Base-by-base conservation (phyloP, 2,888 invertebrate species). In the Meteorus colon region DNA sequence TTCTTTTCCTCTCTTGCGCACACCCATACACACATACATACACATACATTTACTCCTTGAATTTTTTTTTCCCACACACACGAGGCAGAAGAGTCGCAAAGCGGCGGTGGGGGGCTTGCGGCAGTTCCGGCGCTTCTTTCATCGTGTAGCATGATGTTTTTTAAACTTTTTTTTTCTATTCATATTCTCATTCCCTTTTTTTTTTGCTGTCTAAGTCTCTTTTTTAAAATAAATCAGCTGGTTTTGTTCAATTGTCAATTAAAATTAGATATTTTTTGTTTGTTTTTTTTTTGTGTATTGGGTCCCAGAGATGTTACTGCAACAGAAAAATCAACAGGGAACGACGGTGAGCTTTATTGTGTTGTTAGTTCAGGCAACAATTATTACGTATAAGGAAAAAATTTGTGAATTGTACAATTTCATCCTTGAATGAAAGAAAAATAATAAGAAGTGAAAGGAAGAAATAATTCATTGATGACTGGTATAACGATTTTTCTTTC, bases 221-320 rank as follows among this genome's bases (percentile, higher is more conserved):
- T 79, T 79, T 55, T 80, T 80, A 80, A 80, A 80, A 80, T 81
- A 80, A 55, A 81, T 80, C 81, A 79, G 80, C 79, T 80, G 81
- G 55, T 80, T 79, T 79, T 79, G 74, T 82, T 82, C 76, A 70
- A 88, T 87, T 86, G 87, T 88, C 88, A 89, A 87, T 89, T 80
- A 76, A 68, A 72, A 88, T 88, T 88, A 88, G 88, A 88, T 89
- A 88, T 89, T 87, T 83, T 88, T 55, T 48, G 48, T 48, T n/a
- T 48, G 48, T 48, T 48, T 48, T 48, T 48, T 48, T 48, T 48
- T 51, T 51, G 16, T 55, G 77, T 81, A 86, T 86, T 87, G 86
- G 82, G 82, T 86, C 88, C 88, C 88, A 85, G 85, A 87, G 87
- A 55, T 55, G 84, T 89, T 88, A 89, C 89, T 89, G 88, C 72